These are phyloP conservation scores for Pseudorasbora parva DNA, from an alignment of 2,113 vertebrate species.

Conservation along the genomic window DNA sequence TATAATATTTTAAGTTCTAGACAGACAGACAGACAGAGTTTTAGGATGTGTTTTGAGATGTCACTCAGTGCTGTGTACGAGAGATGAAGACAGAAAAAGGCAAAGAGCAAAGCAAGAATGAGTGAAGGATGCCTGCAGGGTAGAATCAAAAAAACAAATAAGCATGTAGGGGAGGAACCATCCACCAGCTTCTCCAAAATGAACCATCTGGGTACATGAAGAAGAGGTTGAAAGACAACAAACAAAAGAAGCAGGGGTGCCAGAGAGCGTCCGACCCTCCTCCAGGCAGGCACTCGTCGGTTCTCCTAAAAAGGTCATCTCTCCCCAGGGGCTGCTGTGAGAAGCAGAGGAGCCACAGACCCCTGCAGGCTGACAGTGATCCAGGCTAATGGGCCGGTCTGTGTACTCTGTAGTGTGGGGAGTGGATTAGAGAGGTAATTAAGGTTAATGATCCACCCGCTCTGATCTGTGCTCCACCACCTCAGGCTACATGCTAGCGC, in stretches of 20 bases:
- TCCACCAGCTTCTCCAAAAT: slow-evolving; percentile 69
- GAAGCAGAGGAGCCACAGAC: slow-evolving; percentile 79
- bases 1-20: no score
- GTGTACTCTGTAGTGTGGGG: slow-evolving; percentile 82
- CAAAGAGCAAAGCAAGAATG: neutral
- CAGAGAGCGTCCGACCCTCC: slow-evolving; percentile 54
- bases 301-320: slow-evolving; percentile 53
- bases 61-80: slow-evolving; percentile 1
- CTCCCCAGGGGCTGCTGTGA: slow-evolving; percentile 71
- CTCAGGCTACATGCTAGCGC: slow-evolving; percentile 59
- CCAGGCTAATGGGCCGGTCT: slow-evolving; percentile 81
- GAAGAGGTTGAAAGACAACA: slow-evolving; percentile 61
- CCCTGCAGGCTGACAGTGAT: slow-evolving; percentile 83
- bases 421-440: slow-evolving; percentile 87
- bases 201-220: slow-evolving; percentile 80
- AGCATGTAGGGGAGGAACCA: slow-evolving; percentile 54
- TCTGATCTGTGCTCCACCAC: slow-evolving; percentile 77
- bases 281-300: slow-evolving; percentile 22
- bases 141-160: slow-evolving; percentile 57
- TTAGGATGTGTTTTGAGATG: slow-evolving; percentile 5
- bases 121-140: slow-evolving; percentile 70
- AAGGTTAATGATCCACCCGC: slow-evolving; percentile 83
- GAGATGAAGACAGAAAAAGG: neutral
- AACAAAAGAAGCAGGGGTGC: slow-evolving; percentile 77
- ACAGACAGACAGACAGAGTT: neutral